Evolutionary conservation across 1,140 invertebrate species (phyloP), one percentile per base, ranked within the genome.

Genomic region (Phthorimaea operculella): DNA sequence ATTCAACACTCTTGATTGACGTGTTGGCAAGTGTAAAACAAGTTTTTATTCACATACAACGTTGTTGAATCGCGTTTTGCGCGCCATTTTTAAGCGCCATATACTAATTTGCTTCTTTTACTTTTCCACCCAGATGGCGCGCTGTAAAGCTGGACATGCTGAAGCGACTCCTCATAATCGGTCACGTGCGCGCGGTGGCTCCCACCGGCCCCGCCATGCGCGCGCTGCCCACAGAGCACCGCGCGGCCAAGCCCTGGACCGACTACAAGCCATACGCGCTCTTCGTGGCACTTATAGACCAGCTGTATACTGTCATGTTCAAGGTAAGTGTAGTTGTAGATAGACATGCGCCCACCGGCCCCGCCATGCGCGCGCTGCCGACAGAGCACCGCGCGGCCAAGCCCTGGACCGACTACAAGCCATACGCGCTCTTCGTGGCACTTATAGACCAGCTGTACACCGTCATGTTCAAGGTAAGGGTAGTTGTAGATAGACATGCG

Each of bases 241-340:
- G 77, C 58, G 70, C 75, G 52, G 62, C 67, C 15, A 62, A 70
- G 12, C 58, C 64, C 44, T 98, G 96, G 81, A 66, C 79, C 44
- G 90, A 94, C 14, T 98, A 98, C 79, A 97, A 96, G 81, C 91
- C 92, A 34, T 91, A 90, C 75, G 87, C 97, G 12, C 87, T 98
- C 51, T 96, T 97, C 81, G 95, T 95, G 6, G 80, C 80, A 10
- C 60, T 87, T 45, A 60, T 86, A 36, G 72, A 86, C 54, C 74
- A 72, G 59, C 73, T 87, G 0, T 86, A 86, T 57, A 74, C 64
- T 16, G 75, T 83, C 51, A 87, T 87, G 85, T 86, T 87, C 51
- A 87, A 87, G 79, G 83, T 85, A 34, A 34, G 47, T 45, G 2
- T 44, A n/a, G 6, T 34, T 34, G 33, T 11, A 34, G 6, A 11